phyloP scores from a whole-genome alignment of 2,797 vertebrate species.

The Cheirogaleus major region DNA sequence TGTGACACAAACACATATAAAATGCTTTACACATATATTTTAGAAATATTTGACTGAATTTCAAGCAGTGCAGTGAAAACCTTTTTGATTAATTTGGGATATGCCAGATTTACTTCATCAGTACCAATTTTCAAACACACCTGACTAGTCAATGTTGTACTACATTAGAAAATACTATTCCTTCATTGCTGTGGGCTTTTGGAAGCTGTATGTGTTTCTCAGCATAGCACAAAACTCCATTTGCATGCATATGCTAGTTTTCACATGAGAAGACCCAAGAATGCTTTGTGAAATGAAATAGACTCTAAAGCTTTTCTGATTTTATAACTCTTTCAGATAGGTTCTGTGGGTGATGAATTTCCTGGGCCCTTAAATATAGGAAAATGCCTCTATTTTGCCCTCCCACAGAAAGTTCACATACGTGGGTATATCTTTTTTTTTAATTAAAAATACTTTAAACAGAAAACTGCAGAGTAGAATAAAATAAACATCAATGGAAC shows the following conservation, averaged over 20 bases:
- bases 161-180: not conserved
- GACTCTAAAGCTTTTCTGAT: not conserved
- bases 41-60: not conserved
- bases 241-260: not conserved
- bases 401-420: not conserved
- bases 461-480: not conserved
- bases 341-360: not conserved
- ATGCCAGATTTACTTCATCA: not conserved
- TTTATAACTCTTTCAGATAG: not conserved
- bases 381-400: not conserved
- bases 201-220: not conserved
- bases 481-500: not conserved
- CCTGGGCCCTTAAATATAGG: not conserved
- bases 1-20: not conserved
- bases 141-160: not conserved
- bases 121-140: not conserved
- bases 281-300: not conserved
- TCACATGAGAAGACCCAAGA: not conserved
- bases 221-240: not conserved
- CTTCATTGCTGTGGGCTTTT: not conserved
- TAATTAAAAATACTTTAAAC: conserved; percentile 5
- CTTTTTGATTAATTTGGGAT: conserved; percentile 15
- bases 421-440: not conserved
- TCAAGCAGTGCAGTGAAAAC: not conserved
- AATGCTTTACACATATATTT: not conserved